Percentiles rank a stretch among this genome's conserved stretches.
Conservation (phyloP, 2,113 vertebrate species). For the Microtus pennsylvanicus region DNA sequence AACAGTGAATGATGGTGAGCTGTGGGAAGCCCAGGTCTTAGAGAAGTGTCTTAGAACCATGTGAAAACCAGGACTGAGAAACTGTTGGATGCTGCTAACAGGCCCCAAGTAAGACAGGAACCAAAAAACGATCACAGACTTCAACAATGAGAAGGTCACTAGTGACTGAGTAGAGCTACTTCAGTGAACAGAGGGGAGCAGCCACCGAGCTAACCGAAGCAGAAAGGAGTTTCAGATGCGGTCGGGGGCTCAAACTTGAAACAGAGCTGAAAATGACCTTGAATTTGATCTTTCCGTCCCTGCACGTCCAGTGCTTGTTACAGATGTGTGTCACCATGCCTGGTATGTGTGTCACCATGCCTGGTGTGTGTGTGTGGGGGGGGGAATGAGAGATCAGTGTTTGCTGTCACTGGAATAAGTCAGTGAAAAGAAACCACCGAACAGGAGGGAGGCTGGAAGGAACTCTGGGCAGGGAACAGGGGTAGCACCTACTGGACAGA, state of each 20-base stretch:
- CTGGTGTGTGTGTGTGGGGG: too few relatives aligned
- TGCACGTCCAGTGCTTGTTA: neutral
- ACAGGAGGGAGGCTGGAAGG: neutral
- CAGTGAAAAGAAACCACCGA: neutral
- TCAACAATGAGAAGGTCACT: neutral
- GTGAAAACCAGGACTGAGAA: neutral
- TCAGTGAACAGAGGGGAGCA: neutral
- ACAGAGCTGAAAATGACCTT: neutral
- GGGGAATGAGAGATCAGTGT: neutral
- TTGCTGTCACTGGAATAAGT: neutral
- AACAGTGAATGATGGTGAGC: neutral
- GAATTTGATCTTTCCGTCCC: neutral
- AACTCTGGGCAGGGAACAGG: neutral
- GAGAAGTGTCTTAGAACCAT: neutral
- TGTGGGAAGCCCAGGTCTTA: neutral
- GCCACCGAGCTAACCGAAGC: neutral
- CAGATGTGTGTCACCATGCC: neutral
- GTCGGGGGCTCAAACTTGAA: neutral
- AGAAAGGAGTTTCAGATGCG: neutral
- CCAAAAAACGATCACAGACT: neutral
- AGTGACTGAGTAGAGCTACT: neutral
- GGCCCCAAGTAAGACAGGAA: neutral
- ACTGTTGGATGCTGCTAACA: neutral
- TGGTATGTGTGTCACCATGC: too few relatives aligned
- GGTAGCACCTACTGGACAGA: neutral